phyloP scores from a whole-genome alignment of 2,888 invertebrate genomes.

The Pyrrhopygopsis socrates region DNA sequence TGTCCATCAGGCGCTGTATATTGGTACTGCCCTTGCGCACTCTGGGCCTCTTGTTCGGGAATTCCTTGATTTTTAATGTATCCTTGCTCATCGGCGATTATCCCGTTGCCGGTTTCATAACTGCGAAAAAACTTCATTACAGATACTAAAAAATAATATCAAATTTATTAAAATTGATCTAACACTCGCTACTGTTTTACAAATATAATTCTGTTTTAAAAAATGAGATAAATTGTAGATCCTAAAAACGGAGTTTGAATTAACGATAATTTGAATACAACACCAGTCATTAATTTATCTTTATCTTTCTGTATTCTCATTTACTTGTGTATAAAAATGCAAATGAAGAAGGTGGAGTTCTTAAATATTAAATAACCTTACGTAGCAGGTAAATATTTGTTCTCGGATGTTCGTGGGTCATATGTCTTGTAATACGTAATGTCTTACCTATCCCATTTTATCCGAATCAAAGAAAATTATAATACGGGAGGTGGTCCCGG shows the following conservation, averaged over 20 bases:
- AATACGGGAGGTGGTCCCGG: too few species aligned
- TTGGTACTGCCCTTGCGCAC: conserved; percentile 96
- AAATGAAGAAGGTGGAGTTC: neutral
- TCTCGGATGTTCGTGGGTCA: too few species aligned
- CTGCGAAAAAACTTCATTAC: conserved; percentile 84
- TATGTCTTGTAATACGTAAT: too few species aligned
- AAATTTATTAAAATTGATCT: too few species aligned
- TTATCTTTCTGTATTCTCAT: neutral
- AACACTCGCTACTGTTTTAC: too few species aligned
- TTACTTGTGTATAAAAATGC: neutral
- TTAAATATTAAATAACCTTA: neutral
- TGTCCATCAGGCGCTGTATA: conserved; percentile 96
- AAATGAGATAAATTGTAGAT: too few species aligned
- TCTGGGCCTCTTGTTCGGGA: conserved; percentile 94
- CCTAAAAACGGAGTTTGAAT: too few species aligned
- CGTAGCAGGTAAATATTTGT: neutral
- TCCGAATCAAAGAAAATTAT: too few species aligned
- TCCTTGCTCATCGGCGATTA: conserved; percentile 95
- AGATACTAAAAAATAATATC: too few species aligned
- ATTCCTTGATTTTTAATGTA: conserved; percentile 95
- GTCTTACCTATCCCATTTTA: too few species aligned
- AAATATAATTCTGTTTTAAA: too few species aligned
- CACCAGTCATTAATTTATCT: neutral
- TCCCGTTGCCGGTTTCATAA: conserved; percentile 97
- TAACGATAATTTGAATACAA: too few species aligned